These are phyloP conservation scores for Neosalanx taihuensis DNA, from an alignment of 2,797 vertebrate species.

Conservation along the genomic window DNA sequence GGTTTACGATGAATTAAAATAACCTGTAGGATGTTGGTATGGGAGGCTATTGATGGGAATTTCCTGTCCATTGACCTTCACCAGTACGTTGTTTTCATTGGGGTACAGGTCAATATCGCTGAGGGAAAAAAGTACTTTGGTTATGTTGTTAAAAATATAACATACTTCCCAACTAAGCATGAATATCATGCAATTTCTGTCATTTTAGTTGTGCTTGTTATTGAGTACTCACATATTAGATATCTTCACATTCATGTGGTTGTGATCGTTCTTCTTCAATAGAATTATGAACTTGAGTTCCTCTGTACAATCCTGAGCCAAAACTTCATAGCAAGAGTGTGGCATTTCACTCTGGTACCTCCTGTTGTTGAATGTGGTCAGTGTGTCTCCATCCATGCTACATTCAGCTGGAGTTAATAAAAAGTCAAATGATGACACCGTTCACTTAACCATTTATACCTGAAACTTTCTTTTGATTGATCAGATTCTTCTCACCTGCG, in stretches of 20 bases:
- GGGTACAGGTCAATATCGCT: conserved; percentile 75
- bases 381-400: conserved; percentile 35
- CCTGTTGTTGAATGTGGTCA: conserved; percentile 68
- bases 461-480: background rate
- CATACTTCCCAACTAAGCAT: background rate
- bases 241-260: conserved; percentile 68
- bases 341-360: conserved; percentile 69
- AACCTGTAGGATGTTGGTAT: conserved; percentile 61
- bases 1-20: background rate
- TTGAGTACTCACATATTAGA: conserved; percentile 71
- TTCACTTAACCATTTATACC: background rate
- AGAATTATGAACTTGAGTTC: conserved; percentile 80
- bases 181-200: background rate
- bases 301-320: conserved; percentile 78
- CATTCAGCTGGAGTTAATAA: conserved; percentile 41
- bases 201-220: background rate
- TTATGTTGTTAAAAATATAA: background rate
- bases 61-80: conserved; percentile 73
- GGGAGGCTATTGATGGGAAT: conserved; percentile 55
- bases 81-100: conserved; percentile 43
- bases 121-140: conserved; percentile 10
- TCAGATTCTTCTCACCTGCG: conserved; percentile 24
- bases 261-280: conserved; percentile 71
- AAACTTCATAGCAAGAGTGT: conserved; percentile 73
- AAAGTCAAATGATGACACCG: background rate